Evolutionary conservation across 2,888 invertebrate genomes (phyloP), one percentile per base, ranked within the genome.

Genomic region (Nephrocerus scutellatus): DNA sequence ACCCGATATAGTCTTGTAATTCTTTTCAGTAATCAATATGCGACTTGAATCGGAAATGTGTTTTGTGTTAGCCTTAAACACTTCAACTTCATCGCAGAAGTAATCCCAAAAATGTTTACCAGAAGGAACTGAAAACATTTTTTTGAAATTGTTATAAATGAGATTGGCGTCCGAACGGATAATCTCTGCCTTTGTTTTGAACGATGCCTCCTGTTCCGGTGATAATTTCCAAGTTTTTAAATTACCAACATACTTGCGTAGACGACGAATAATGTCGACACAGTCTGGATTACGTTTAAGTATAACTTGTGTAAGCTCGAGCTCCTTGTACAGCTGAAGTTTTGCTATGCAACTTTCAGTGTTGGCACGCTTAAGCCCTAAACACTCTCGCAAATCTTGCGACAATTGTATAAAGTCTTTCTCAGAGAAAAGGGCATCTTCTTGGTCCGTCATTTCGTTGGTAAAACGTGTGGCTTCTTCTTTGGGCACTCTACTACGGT

Each of bases 211-310:
- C 46, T 82, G 80, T 21, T 76, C 76, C 2, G 71, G 71, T 4
- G 63, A 66, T 43, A 80, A 70, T 49, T 80, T 79, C 88, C 88
- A 88, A 12, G 79, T 75, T 5, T 76, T 74, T 3, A 80, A 69
- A 64, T 88, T 88, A 6, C 89, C 89, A 23, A 87, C 79, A 63
- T 89, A 90, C 29, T 79, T 76, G 12, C 83, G 73, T 63, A 86
- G 71, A 43, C 84, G 76, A 53, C 82, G 81, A 35, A 88, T 75
- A 1, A 86, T 87, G 55, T 85, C 82, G 30, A 89, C 74, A 49
- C 84, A 76, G 30, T 80, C 77, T 1, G 87, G 82, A 70, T 88
- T 84, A 51, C 88, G 88, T 39, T 85, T 75, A 26, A 91, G 63
- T 82, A 87, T 86, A 15, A 87, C 64, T 1, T 81, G 77, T 44